Percentiles rank a stretch among this genome's conserved stretches.
These are phyloP conservation scores for Hafferia zeledoni DNA, from an alignment of 2,797 vertebrate genomes.

Conservation along the genomic window DNA sequence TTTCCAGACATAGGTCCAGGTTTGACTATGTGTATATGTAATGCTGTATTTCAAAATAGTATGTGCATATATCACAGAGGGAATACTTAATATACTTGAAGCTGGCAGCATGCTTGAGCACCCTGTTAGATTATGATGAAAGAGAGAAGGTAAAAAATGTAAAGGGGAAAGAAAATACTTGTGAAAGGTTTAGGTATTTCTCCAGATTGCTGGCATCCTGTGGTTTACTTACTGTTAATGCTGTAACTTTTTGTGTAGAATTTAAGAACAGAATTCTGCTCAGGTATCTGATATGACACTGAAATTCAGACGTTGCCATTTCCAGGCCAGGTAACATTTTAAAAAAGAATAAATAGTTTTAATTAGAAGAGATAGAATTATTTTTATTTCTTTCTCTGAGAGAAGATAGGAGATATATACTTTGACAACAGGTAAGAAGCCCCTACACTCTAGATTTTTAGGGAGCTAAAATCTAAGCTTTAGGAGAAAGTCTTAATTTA, in stretches of 20 bases:
- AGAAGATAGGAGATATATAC: not conserved
- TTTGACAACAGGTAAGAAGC: not conserved
- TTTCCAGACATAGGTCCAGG: not conserved
- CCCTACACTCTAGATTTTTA: not conserved
- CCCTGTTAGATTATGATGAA: not conserved
- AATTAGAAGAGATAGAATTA: not conserved
- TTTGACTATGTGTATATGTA: not conserved
- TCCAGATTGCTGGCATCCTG: not conserved
- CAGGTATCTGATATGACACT: not conserved
- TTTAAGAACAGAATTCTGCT: not conserved
- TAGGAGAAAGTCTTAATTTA: not conserved
- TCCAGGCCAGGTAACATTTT: not conserved
- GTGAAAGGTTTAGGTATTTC: constrained; percentile 37
- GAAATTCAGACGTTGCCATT: constrained; percentile 15
- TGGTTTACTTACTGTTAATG: not conserved
- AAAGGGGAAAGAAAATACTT: constrained; percentile 38
- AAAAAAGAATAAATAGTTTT: not conserved
- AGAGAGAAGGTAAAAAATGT: constrained; percentile 25
- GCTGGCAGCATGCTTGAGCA: constrained; percentile 26
- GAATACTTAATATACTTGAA: constrained; percentile 34
- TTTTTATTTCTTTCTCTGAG: constrained; percentile 4
- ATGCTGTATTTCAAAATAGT: constrained; percentile 27
- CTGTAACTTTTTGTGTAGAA: not conserved
- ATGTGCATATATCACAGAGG: not conserved
- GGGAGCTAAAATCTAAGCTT: not conserved